phyloP scores from a whole-genome alignment of 2,797 vertebrate genomes.

The Chaenodraco wilsoni region DNA sequence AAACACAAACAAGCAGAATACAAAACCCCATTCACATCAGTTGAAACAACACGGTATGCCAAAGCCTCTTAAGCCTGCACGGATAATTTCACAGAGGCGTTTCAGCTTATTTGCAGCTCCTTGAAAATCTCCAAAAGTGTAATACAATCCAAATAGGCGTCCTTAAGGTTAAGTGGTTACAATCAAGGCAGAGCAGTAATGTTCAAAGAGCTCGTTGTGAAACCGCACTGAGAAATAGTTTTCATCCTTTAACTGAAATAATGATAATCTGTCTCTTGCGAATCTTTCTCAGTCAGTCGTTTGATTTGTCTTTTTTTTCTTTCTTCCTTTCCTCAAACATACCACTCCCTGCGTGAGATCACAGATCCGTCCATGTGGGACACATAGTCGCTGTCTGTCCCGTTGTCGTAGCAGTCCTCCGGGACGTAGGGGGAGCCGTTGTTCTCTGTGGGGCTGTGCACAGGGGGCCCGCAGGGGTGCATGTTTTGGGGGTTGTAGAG shows the following conservation, averaged over 20 bases:
- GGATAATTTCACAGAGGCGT: conserved; percentile 37
- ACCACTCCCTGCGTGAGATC: conserved; percentile 99
- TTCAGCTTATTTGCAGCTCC: conserved; percentile 60
- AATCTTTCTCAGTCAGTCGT: conserved; percentile 61
- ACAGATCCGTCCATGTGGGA: conserved; percentile 97
- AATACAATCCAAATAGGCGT: conserved; percentile 59
- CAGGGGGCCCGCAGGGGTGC: conserved; percentile 81
- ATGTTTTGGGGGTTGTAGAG: conserved; percentile 83
- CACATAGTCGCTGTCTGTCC: conserved; percentile 95
- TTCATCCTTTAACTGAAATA: conserved; percentile 50
- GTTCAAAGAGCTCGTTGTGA: conserved; percentile 59
- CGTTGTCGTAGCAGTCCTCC: conserved; percentile 91
- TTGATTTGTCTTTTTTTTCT: conserved; percentile 27
- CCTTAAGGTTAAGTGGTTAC: conserved; percentile 79
- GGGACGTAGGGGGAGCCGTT: conserved; percentile 91
- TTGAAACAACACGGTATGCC: conserved; percentile 41
- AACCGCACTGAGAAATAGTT: conserved; percentile 49
- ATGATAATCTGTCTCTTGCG: conserved; percentile 60
- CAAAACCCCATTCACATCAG: conserved; percentile 67
- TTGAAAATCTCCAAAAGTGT: conserved; percentile 57
- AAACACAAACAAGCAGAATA: conserved; percentile 61
- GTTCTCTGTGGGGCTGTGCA: conserved; percentile 74
- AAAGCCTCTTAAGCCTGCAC: conserved; percentile 37
- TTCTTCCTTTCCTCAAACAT: conserved; percentile 85
- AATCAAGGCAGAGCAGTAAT: conserved; percentile 71